A percentile compares a stretch with the other conserved stretches of the same genome.
Conservation (phyloP, 2,113 vertebrate species). For the Ailuropoda melanoleuca region DNA sequence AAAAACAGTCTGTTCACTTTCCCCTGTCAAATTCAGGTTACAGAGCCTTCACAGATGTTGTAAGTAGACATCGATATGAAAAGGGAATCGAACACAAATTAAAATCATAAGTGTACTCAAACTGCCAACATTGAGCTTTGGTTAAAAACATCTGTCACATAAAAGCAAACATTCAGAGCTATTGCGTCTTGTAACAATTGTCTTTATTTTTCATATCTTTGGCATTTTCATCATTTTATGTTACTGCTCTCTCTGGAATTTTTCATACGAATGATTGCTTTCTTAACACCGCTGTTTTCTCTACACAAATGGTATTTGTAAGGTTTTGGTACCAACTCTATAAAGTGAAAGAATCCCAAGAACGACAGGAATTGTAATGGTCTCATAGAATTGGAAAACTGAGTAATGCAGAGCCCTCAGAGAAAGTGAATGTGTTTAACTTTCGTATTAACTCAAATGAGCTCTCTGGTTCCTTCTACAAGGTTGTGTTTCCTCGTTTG, state of each 20-base stretch:
- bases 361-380: constrained; percentile 53
- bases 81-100: constrained; percentile 83
- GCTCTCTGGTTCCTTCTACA: not conserved
- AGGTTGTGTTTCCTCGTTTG: constrained; percentile 49
- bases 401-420: constrained; percentile 42
- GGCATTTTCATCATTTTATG: constrained; percentile 77
- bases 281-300: constrained; percentile 61
- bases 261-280: constrained; percentile 72
- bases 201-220: constrained; percentile 81
- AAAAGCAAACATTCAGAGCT: constrained; percentile 82
- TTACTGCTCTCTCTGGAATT: constrained; percentile 75
- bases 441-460: constrained; percentile 45
- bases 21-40: constrained; percentile 85
- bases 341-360: constrained; percentile 58
- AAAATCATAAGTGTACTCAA: constrained; percentile 83
- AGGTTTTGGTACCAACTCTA: constrained; percentile 50
- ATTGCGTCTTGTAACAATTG: constrained; percentile 79
- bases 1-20: constrained; percentile 83
- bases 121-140: constrained; percentile 82
- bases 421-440: not conserved
- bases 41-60: constrained; percentile 84
- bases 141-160: constrained; percentile 86
- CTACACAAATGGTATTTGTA: constrained; percentile 53
- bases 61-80: constrained; percentile 83
- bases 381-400: constrained; percentile 36